These are phyloP conservation scores for Drosophila prosaltans DNA, from an alignment of 1,140 invertebrate genomes.

Conservation along the genomic window DNA sequence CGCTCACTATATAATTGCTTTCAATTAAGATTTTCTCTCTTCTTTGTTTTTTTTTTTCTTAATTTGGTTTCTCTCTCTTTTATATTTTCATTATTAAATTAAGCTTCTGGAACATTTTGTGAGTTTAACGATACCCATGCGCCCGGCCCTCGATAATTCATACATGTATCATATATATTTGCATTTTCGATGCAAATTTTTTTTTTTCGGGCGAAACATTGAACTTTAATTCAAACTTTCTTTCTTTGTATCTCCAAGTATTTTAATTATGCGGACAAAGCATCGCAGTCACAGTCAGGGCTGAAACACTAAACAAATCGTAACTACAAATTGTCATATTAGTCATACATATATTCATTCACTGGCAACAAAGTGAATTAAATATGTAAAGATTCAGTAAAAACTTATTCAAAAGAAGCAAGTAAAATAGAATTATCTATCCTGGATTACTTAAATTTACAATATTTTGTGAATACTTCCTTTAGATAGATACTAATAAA, in stretches of 20 bases:
- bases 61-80: not conserved
- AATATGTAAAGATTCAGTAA: no score
- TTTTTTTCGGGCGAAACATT: constrained; percentile 18
- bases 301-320: not conserved
- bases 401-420: no score
- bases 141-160: constrained; percentile 20
- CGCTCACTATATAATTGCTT: constrained; percentile 57
- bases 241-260: not conserved
- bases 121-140: constrained; percentile 33
- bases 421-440: no score
- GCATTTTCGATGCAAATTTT: constrained; percentile 35
- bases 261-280: not conserved
- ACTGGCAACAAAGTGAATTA: not conserved
- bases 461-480: no score
- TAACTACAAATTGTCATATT: no score
- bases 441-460: no score
- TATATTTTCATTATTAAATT: constrained; percentile 61
- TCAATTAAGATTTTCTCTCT: constrained; percentile 54
- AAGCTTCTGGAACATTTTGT: constrained; percentile 26
- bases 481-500: no score
- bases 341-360: not conserved
- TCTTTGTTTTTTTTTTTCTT: constrained; percentile 14
- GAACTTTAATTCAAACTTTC: constrained; percentile 9
- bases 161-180: constrained; percentile 8
- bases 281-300: not conserved